Percentiles rank a stretch among this genome's conserved stretches.
These are phyloP conservation scores for Amblyjoppa fuscipennis DNA, from an alignment of 2,888 invertebrate genomes.

Conservation along the genomic window DNA sequence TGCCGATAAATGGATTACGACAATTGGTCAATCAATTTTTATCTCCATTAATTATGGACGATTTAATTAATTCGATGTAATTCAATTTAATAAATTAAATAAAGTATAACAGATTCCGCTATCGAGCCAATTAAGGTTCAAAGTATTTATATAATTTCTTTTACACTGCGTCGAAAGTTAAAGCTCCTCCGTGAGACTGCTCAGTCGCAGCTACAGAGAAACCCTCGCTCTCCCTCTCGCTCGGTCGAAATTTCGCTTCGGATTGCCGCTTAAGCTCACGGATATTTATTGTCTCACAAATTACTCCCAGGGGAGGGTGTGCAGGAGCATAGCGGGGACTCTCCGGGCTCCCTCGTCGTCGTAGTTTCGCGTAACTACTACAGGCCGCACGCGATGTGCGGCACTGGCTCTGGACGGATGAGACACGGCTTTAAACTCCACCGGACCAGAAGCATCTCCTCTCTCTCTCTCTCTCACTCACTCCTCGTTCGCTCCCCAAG, in stretches of 20 bases:
- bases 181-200: neutral
- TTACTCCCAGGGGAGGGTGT: constrained; percentile 71
- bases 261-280: constrained; percentile 68
- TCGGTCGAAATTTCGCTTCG: constrained; percentile 43
- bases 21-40: constrained; percentile 3
- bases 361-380: constrained; percentile 47
- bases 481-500: constrained; percentile 59
- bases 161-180: neutral
- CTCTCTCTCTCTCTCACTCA: neutral
- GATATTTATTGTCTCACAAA: constrained; percentile 74
- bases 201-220: constrained; percentile 11
- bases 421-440: constrained; percentile 69
- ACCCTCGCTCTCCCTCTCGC: neutral
- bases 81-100: neutral
- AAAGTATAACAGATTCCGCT: neutral
- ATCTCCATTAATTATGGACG: neutral
- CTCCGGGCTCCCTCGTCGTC: constrained; percentile 49
- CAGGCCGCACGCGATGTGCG: constrained; percentile 49
- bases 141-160: neutral
- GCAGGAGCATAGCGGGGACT: constrained; percentile 54
- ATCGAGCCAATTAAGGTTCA: neutral
- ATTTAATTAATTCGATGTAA: neutral
- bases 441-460: constrained; percentile 34
- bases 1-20: neutral
- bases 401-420: constrained; percentile 67